Base-by-base conservation (phyloP, 2,888 invertebrate species). In the Homarus gammarus region DNA sequence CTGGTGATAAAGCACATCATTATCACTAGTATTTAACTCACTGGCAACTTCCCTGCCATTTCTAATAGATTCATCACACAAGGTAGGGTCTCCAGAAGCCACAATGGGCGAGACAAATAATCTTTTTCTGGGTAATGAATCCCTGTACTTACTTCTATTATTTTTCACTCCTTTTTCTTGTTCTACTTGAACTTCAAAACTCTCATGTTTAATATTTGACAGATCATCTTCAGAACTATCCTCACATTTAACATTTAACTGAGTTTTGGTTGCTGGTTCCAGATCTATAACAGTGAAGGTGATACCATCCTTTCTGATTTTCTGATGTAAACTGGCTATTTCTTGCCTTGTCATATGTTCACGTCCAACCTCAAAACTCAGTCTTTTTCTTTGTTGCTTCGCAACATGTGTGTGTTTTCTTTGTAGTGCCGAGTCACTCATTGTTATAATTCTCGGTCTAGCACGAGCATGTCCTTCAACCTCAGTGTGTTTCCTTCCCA, bases 281-380 rank as follows among this genome's bases (percentile, higher is more conserved):
- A 83, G 31, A 27, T 83, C 49, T 36, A 72, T 83, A 12, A 83
- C 72, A 6, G 51, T 51, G 51, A 83, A 83, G 51, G 31, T 72
- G 44, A 72, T 36, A 36, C 36, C n/a, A 10, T 73, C 51, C n/a
- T n/a, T 70, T 83, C 56, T 72, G 8, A 51, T 83, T 51, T n/a
- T 49, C 44, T 83, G 31, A 10, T 22, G 83, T 22, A 51, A 33
- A n/a, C n/a, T 36, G 15, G 27, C 15, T 2, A 72, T 38, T 49
- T 72, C 36, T 10, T 44, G 51, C 49, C 2, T 44, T n/a, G 3
- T 75, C 31, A n/a, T 2, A n/a, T 3, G 8, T 75, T 1, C 8
- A 27, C 5, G 0, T 44, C 49, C 8, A 44, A 27, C 31, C 49
- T 75, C 44, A 40, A 1, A 0, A 44, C 27, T n/a, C 1, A n/a